Percentiles rank a stretch among this genome's conserved stretches.
Evolutionary conservation across 2,113 vertebrate genomes (phyloP).

Genomic region (Neodontobutis hainanensis): DNA sequence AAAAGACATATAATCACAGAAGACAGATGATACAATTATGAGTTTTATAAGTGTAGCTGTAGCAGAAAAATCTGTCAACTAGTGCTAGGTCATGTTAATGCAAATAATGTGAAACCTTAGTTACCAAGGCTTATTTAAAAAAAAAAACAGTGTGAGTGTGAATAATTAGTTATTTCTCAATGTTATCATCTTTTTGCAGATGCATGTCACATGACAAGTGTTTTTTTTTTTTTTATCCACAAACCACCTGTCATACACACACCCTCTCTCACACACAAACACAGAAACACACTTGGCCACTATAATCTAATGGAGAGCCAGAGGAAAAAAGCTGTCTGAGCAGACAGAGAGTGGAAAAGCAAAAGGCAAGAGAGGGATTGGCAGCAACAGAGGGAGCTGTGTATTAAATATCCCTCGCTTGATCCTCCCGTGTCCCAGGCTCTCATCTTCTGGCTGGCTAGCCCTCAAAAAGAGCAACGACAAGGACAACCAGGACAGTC

Average conservation of each 20-base stretch:
- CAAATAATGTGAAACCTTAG: slow-evolving; percentile 32
- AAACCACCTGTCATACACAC: slow-evolving; percentile 41
- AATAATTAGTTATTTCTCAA: slow-evolving; percentile 38
- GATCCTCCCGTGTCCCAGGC: slow-evolving; percentile 44
- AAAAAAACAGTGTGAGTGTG: slow-evolving; percentile 3
- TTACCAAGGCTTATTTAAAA: slow-evolving; percentile 29
- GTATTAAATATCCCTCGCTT: slow-evolving; percentile 61
- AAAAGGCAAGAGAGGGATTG: slow-evolving; percentile 20
- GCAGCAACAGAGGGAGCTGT: slow-evolving; percentile 18
- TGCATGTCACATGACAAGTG: slow-evolving; percentile 19
- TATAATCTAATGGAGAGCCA: slow-evolving; percentile 40
- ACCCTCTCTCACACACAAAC: background rate
- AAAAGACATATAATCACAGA: too few species aligned
- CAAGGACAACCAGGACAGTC: slow-evolving; percentile 63
- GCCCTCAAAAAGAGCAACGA: slow-evolving; percentile 37
- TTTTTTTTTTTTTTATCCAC: slow-evolving; percentile 44
- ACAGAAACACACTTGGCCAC: slow-evolving; percentile 2
- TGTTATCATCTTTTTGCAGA: slow-evolving; percentile 58
- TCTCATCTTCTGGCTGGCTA: slow-evolving; percentile 54
- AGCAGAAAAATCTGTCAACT: slow-evolving; percentile 24
- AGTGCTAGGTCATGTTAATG: slow-evolving; percentile 27
- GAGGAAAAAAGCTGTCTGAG: background rate
- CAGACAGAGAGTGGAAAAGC: slow-evolving; percentile 4
- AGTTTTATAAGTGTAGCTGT: too few species aligned
- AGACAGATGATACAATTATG: too few species aligned